phyloP scores from a whole-genome alignment of 1,140 invertebrate genomes.

The Brachionus paranguensis region DNA sequence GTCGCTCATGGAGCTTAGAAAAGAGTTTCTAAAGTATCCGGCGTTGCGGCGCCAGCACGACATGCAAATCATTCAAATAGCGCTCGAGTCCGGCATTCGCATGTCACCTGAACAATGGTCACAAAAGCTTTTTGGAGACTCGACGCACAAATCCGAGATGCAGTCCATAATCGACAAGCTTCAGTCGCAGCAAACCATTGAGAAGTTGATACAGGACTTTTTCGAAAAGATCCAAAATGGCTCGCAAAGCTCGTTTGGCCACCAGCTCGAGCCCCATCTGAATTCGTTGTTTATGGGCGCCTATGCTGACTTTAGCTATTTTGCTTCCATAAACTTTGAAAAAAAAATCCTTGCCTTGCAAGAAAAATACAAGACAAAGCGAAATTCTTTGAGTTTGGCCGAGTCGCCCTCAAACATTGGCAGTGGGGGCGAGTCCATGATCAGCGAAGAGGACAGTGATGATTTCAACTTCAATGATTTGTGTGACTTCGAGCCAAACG shows the following conservation, averaged over 20 bases:
- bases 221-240: slow-evolving; percentile 8
- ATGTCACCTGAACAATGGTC: slow-evolving; percentile 99
- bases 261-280: neutral
- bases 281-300: neutral
- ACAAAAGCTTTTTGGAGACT: slow-evolving; percentile 87
- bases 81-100: slow-evolving; percentile 86
- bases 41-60: slow-evolving; percentile 87
- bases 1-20: slow-evolving; percentile 94
- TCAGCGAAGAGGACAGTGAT: slow-evolving; percentile 14
- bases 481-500: neutral
- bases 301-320: neutral
- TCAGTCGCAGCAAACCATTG: slow-evolving; percentile 40
- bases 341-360: neutral
- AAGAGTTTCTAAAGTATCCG: slow-evolving; percentile 92
- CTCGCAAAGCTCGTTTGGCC: neutral
- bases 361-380: neutral
- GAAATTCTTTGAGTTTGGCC: neutral
- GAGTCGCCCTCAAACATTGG: neutral
- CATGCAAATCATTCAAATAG: slow-evolving; percentile 76
- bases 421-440: slow-evolving; percentile 8
- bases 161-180: slow-evolving; percentile 83
- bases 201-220: slow-evolving; percentile 38
- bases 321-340: slow-evolving; percentile 14
- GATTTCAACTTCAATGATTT: slow-evolving; percentile 12
- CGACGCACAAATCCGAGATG: slow-evolving; percentile 92